These are phyloP conservation scores for Malacoctenus gilli DNA, from an alignment of 2,797 vertebrate species.

Conservation along the genomic window DNA sequence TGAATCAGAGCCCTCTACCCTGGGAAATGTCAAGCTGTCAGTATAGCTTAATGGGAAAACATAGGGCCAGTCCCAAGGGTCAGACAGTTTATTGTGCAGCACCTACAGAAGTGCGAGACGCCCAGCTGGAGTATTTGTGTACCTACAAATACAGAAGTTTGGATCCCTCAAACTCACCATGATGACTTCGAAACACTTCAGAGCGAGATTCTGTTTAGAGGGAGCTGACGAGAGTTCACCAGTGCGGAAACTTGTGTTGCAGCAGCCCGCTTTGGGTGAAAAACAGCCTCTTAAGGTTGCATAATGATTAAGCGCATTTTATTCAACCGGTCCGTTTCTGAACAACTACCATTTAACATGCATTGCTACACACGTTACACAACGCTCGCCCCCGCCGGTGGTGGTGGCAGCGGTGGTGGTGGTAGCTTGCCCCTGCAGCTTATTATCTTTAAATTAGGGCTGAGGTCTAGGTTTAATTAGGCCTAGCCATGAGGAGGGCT, in stretches of 20 bases:
- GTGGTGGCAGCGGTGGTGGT: slow-evolving; percentile 46
- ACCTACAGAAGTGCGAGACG: slow-evolving; percentile 15
- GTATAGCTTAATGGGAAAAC: slow-evolving; percentile 77
- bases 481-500: slow-evolving; percentile 68
- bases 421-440: slow-evolving; percentile 66
- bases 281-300: slow-evolving; percentile 34
- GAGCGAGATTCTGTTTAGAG: too few species aligned
- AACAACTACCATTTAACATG: slow-evolving; percentile 52
- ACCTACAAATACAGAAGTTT: slow-evolving; percentile 25
- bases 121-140: slow-evolving; percentile 41
- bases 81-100: slow-evolving; percentile 55
- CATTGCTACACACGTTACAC: slow-evolving; percentile 51
- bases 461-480: slow-evolving; percentile 82
- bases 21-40: slow-evolving; percentile 79
- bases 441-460: slow-evolving; percentile 77
- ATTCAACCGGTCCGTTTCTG: slow-evolving; percentile 29
- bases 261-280: slow-evolving; percentile 34
- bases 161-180: neutral
- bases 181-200: too few species aligned
- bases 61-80: slow-evolving; percentile 62
- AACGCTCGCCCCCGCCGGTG: slow-evolving; percentile 32
- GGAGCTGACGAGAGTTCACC: slow-evolving; percentile 6
- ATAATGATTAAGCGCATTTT: slow-evolving; percentile 36
- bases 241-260: slow-evolving; percentile 10
- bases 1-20: slow-evolving; percentile 74